Base-by-base conservation (phyloP, 2,797 vertebrate species). In the Xerus rutilus region DNA sequence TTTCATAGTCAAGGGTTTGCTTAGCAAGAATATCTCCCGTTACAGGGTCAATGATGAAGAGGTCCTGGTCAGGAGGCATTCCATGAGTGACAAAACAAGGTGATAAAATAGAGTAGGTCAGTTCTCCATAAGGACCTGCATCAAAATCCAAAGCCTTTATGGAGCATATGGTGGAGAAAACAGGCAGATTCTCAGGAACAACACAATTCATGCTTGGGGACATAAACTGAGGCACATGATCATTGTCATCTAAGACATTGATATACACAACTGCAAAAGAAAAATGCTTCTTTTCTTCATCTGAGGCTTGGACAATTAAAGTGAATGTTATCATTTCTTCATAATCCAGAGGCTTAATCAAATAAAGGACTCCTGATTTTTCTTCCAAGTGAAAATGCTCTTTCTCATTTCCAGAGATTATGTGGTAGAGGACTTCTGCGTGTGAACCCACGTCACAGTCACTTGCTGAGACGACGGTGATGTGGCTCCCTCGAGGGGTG, bases 1-100 rank as follows among this genome's bases (percentile, higher is more conserved):
- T 98, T 98, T 99, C 99, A 15, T 99, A 99, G 96, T 99, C 99
- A 94, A 99, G 99, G 4, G 97, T 98, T 97, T 99, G 99, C 77
- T 99, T 98, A 86, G 99, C 99, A 95, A 97, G 98, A 97, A 99
- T 99, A 96, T 99, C 98, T 5, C 99, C 99, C 11, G 99, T 99
- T 83, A 99, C 96, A 67, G 99, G 97, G 97, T 99, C 99, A 32
- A 99, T 99, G 83, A 98, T 98, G 95, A 99, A 99, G 65, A 98
- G 97, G 52, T 99, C 98, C n/a, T 98, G 99, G 94, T 98, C 98
- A 73, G 98, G 98, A 18, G 98, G 98, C 94, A 93, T 97, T 81
- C 98, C 98, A 8, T 95, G 98, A 76, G 99, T 98, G 98, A 98
- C 97, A 95, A 99, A 97, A 98, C 99, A 99, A 0, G 99, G 98